A percentile compares a stretch with the other conserved stretches of the same genome.
phyloP scores from a whole-genome alignment of 2,113 vertebrate genomes.

The Sorex araneus region DNA sequence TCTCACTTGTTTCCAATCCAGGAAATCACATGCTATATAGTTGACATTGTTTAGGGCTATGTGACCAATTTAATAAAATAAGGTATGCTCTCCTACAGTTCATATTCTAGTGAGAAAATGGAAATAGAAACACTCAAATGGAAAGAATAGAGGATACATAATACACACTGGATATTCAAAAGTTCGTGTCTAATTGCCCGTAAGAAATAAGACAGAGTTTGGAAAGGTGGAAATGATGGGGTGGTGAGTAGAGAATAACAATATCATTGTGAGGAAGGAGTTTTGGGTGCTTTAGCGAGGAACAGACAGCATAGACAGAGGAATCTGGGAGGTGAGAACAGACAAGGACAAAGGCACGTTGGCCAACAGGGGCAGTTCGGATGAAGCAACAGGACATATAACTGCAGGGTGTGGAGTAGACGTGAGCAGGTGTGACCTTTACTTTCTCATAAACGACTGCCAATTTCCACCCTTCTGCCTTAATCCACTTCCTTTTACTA shows the following conservation, averaged over 20 bases:
- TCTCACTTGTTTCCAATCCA: background rate
- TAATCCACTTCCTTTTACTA: background rate
- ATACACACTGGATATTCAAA: background rate
- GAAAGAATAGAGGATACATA: background rate
- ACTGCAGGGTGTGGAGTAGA: background rate
- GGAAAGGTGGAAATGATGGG: background rate
- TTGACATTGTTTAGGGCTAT: background rate
- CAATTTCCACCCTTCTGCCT: background rate
- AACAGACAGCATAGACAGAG: background rate
- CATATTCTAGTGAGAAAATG: background rate
- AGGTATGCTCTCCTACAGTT: fast-evolving
- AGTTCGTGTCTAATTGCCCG: fast-evolving
- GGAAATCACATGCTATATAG: background rate
- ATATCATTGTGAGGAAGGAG: background rate
- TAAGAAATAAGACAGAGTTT: background rate
- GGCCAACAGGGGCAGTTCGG: background rate
- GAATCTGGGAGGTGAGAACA: background rate
- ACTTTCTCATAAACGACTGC: background rate
- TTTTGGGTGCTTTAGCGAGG: background rate
- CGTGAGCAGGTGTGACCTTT: too few species aligned
- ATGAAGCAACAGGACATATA: too few species aligned
- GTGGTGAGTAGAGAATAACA: background rate
- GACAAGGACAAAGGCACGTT: background rate
- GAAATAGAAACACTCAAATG: background rate
- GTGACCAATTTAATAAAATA: background rate